Conservation (phyloP, 2,113 vertebrate genomes). For the Tragelaphus strepsiceros region DNA sequence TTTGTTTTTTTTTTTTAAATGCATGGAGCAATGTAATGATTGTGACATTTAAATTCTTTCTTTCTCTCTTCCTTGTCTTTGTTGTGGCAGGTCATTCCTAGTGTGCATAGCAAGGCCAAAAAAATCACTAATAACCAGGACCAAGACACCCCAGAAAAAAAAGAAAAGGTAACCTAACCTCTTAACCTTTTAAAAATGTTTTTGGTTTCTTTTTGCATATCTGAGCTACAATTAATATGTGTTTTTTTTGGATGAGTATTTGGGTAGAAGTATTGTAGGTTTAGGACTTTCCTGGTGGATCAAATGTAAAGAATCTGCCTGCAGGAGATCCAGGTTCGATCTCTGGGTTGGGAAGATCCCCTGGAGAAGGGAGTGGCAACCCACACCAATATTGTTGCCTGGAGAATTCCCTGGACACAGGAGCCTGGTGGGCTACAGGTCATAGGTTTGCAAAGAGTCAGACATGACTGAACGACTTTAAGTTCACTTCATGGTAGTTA, state of each 20-base stretch:
- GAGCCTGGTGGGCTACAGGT: neutral
- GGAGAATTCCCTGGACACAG: neutral
- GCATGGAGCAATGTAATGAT: neutral
- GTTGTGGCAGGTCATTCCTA: constrained; percentile 70
- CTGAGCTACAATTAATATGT: neutral
- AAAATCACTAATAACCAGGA: constrained; percentile 62
- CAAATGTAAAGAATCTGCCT: neutral
- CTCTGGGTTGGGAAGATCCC: neutral
- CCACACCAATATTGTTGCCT: neutral
- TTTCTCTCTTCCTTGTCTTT: neutral
- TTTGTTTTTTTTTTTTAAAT: neutral
- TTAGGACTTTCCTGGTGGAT: neutral
- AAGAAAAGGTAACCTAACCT: constrained; percentile 74
- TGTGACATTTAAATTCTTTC: neutral
- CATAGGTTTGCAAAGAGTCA: neutral
- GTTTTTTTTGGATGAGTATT: neutral
- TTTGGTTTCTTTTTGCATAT: neutral
- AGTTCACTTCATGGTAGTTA: neutral
- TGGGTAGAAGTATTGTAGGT: neutral
- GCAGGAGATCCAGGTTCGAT: neutral
- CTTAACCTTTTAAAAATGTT: neutral
- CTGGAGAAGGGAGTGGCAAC: neutral
- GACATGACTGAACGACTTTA: neutral
- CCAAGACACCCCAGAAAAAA: constrained; percentile 59
- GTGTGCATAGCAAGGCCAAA: constrained; percentile 63